Base-by-base conservation (phyloP, 2,888 invertebrate genomes). In the Calephelis perditalis region DNA sequence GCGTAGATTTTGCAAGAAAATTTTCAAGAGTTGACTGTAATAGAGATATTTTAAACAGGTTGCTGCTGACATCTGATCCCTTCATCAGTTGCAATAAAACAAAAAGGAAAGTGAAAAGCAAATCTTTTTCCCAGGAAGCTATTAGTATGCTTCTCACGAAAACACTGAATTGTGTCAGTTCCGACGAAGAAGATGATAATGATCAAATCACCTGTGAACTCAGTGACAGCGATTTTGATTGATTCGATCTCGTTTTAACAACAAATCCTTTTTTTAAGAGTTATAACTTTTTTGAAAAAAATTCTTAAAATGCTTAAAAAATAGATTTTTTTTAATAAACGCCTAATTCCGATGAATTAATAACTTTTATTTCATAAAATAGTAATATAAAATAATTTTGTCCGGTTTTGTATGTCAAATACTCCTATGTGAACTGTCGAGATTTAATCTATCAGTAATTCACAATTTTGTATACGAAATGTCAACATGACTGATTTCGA, bases 141-240 rank as follows among this genome's bases (percentile, higher is more conserved):
- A 46, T 46, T 46, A 46, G 46, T 46, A 46, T 46, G 46, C 46
- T 46, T 46, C 46, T 46, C n/a, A 46, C 46, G 11, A 46, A 46
- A 46, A 46, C n/a, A 46, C 46, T 46, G 46, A 46, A 46, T 46
- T 46, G 12, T 12, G 12, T 5, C 46, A 46, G n/a, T 12, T 46
- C 46, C 6, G 46, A 46, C 12, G 46, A 46, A 0, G 46, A 46
- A 46, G 46, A 11, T 46, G 46, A 46, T 12, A 5, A 43, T 5
- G 46, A 46, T 46, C 46, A 46, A 46, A 46, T 46, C 46, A 46
- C 46, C 4, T n/a, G 12, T 46, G 46, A n/a, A 46, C 46, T 46
- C 12, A 11, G 46, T 46, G 46, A 46, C 12, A 46, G 46, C 11
- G 46, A 46, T 46, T 46, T 6, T 46, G 46, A 46, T 46, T 46